A percentile compares a stretch with the other conserved stretches of the same genome.
Conservation (phyloP, 2,113 vertebrate species). For the Tor tambroides region DNA sequence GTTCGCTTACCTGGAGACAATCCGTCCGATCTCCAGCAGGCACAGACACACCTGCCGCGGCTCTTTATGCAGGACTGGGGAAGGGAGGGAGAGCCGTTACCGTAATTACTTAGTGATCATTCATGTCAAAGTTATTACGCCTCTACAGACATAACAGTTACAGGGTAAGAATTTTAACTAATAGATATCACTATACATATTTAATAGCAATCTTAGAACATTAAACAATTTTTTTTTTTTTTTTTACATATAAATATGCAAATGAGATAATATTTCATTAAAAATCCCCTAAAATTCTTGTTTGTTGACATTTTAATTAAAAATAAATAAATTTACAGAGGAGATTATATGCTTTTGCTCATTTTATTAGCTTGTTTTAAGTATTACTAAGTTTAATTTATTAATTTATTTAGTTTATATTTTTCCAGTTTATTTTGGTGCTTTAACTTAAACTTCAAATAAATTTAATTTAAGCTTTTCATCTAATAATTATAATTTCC, state of each 20-base stretch:
- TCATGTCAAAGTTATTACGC: background rate
- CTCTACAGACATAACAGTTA: background rate
- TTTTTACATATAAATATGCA: background rate
- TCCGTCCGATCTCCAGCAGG: conserved; percentile 91
- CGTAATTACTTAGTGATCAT: background rate
- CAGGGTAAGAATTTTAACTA: background rate
- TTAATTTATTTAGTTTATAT: too few species aligned
- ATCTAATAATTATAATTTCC: too few species aligned
- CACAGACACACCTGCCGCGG: conserved; percentile 97
- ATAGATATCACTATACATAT: background rate
- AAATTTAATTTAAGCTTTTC: too few species aligned
- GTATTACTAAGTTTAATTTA: too few species aligned
- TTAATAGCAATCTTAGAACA: background rate
- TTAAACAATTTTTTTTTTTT: background rate
- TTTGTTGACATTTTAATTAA: too few species aligned
- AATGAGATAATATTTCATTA: background rate
- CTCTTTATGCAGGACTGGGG: conserved; percentile 92
- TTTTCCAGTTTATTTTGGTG: too few species aligned
- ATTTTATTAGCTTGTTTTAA: too few species aligned
- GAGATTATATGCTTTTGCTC: background rate
- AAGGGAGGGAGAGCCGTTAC: background rate
- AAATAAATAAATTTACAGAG: too few species aligned
- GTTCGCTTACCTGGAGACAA: conserved; percentile 85
- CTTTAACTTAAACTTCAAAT: too few species aligned
- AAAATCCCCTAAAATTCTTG: background rate